Evolutionary conservation across 2,113 vertebrate species (phyloP).

Genomic region (Grammomys dolichurus): DNA sequence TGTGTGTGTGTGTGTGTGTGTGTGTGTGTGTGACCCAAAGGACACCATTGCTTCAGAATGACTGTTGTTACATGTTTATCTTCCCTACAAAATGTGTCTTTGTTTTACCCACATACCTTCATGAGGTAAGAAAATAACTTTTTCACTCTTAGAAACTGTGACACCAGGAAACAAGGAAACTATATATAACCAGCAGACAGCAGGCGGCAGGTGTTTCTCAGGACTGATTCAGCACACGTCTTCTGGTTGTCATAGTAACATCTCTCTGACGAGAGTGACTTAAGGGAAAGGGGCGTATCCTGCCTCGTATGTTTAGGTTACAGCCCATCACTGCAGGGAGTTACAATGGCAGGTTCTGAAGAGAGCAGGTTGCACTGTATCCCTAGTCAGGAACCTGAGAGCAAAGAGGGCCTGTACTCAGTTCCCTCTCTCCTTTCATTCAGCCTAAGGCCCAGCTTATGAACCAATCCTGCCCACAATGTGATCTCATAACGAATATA

Average conservation of each 20-base stretch:
- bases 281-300: background rate
- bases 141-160: constrained; percentile 34
- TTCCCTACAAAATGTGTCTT: constrained; percentile 31
- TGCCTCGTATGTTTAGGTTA: background rate
- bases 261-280: background rate
- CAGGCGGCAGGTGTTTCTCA: background rate
- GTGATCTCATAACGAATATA: background rate
- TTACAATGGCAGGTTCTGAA: background rate
- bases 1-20: background rate
- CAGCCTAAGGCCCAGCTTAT: background rate
- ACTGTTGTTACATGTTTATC: background rate
- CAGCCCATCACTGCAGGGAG: background rate
- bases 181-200: background rate
- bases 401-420: background rate
- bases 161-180: constrained; percentile 24
- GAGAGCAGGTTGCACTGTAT: background rate
- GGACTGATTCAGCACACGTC: background rate
- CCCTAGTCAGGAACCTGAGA: background rate
- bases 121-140: constrained; percentile 5
- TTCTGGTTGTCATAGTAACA: background rate
- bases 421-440: background rate
- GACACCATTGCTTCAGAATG: background rate
- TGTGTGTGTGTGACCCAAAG: background rate
- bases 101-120: constrained; percentile 51
- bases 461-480: background rate